Evolutionary conservation across 92 coral and sea anemone genomes (phyloP).

Genomic region (Phenganax stokvisi): DNA sequence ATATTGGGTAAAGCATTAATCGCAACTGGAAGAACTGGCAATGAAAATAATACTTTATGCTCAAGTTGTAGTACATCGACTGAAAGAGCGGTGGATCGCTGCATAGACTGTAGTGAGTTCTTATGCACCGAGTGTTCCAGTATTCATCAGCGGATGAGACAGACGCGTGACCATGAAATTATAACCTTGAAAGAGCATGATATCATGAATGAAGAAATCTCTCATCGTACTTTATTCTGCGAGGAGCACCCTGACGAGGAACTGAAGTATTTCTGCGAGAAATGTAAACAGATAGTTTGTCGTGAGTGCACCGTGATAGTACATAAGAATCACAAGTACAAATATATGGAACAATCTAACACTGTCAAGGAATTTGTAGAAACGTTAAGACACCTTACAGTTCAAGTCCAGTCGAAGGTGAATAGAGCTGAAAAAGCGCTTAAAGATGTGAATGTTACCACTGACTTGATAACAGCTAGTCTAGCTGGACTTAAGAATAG

Average conservation of each 20-base stretch:
- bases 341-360: constrained; percentile 71
- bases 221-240: constrained; percentile 79
- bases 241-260: constrained; percentile 68
- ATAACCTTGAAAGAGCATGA: constrained; percentile 70
- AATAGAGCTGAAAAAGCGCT: constrained; percentile 61
- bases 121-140: constrained; percentile 77
- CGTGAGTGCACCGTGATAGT: constrained; percentile 83
- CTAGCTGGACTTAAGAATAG: constrained; percentile 66
- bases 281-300: constrained; percentile 80
- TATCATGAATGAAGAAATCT: constrained; percentile 64
- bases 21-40: constrained; percentile 39
- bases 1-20: constrained; percentile 79
- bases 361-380: constrained; percentile 64
- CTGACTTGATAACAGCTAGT: constrained; percentile 67
- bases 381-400: constrained; percentile 52
- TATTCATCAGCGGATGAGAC: constrained; percentile 77
- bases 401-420: constrained; percentile 48
- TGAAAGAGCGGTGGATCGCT: constrained; percentile 66
- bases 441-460: constrained; percentile 54
- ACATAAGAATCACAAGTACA: constrained; percentile 84
- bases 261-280: constrained; percentile 75
- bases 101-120: constrained; percentile 90
- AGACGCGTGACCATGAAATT: constrained; percentile 84
- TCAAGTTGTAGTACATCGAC: constrained; percentile 69
- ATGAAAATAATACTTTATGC: constrained; percentile 35